A percentile compares a stretch with the other conserved stretches of the same genome.
phyloP scores from a whole-genome alignment of 2,113 vertebrate species.

The Bos javanicus region DNA sequence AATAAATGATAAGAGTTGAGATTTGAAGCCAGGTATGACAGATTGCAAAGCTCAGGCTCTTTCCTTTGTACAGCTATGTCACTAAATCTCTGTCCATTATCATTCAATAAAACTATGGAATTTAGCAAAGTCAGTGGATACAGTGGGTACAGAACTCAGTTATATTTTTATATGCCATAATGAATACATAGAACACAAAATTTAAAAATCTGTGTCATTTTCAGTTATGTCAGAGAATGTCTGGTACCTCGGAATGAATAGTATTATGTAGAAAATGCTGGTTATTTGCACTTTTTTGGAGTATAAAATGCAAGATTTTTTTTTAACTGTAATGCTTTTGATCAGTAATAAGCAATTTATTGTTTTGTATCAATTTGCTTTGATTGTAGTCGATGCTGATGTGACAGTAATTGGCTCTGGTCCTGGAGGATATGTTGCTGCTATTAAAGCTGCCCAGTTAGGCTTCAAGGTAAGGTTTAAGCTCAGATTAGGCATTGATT shows the following conservation, averaged over 20 bases:
- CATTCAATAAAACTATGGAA: not conserved
- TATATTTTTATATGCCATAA: not conserved
- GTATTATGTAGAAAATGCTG: not conserved
- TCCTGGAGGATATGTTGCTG: constrained; percentile 97
- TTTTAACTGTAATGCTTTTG: not conserved
- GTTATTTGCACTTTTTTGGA: not conserved
- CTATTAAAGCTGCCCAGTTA: constrained; percentile 98
- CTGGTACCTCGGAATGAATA: not conserved
- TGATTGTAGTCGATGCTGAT: constrained; percentile 92
- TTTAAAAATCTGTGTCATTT: not conserved
- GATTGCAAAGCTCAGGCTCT: not conserved
- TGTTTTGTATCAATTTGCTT: constrained; percentile 53
- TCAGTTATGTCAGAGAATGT: not conserved
- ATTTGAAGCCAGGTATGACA: not conserved
- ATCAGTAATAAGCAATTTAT: not conserved
- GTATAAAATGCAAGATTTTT: not conserved
- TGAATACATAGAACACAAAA: constrained; percentile 34
- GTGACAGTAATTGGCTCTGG: constrained; percentile 97
- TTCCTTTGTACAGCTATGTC: not conserved
- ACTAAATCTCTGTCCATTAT: not conserved
- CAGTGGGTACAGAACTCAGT: not conserved
- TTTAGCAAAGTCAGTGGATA: not conserved
- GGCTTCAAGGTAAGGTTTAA: constrained; percentile 91
- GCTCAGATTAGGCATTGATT: not conserved
- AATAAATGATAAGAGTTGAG: not conserved